Evolutionary conservation across 2,797 vertebrate genomes (phyloP).

Genomic region (Rousettus madagascariensis): DNA sequence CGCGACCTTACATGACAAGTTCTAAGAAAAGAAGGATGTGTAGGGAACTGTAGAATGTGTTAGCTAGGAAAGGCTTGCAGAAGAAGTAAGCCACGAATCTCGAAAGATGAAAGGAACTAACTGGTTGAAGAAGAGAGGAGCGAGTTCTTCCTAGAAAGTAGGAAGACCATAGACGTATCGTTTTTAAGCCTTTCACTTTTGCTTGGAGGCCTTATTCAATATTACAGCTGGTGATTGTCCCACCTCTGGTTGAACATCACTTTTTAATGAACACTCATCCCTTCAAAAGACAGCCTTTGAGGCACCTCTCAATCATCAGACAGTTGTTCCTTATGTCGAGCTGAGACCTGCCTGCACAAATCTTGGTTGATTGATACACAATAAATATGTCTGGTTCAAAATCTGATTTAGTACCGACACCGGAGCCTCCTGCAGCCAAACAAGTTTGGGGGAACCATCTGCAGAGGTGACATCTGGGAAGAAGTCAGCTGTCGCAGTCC

Average conservation of each 20-base stretch:
- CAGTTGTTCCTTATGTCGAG: constrained; percentile 32
- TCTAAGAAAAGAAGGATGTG: neutral
- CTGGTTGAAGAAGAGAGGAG: neutral
- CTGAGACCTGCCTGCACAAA: neutral
- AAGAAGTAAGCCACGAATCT: neutral
- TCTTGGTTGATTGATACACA: constrained; percentile 60
- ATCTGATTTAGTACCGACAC: constrained; percentile 86
- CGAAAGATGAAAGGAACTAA: neutral
- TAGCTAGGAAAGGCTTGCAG: neutral
- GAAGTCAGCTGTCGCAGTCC: constrained; percentile 82
- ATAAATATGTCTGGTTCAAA: constrained; percentile 55
- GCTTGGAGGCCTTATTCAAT: neutral
- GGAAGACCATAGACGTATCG: neutral
- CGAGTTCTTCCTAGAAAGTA: neutral
- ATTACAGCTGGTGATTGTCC: neutral
- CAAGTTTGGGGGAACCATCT: constrained; percentile 86
- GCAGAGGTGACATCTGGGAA: constrained; percentile 87
- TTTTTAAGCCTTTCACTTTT: neutral
- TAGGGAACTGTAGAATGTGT: neutral
- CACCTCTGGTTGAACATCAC: neutral
- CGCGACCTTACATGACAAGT: neutral
- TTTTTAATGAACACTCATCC: neutral
- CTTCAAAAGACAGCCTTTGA: constrained; percentile 28
- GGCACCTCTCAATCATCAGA: constrained; percentile 51
- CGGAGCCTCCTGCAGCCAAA: constrained; percentile 86